Evolutionary conservation across 2,888 invertebrate species (phyloP).

Genomic region (Noctua comes): DNA sequence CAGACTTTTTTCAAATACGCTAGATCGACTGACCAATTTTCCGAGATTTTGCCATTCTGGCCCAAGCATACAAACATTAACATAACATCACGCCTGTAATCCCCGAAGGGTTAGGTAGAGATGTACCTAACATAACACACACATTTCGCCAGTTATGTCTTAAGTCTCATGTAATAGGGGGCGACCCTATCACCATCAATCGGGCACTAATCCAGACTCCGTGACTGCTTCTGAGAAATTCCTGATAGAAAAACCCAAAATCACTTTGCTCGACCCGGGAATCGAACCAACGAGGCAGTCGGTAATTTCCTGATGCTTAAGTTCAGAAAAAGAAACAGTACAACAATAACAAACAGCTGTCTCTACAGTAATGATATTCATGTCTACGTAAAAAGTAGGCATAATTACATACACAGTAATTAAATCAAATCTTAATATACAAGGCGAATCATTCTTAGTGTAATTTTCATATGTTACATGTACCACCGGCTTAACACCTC

Average conservation of each 20-base stretch:
- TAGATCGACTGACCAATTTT: too few relatives aligned
- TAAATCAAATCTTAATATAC: neutral
- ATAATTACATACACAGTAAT: conserved; percentile 1
- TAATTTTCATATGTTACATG: conserved; percentile 16
- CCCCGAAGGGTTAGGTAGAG: neutral
- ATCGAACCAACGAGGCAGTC: neutral
- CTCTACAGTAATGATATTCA: conserved; percentile 5
- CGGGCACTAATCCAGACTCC: too few relatives aligned
- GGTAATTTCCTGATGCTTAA: neutral
- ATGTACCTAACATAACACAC: too few relatives aligned
- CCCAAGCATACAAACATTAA: neutral
- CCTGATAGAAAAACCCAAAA: too few relatives aligned
- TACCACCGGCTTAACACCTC: conserved; percentile 5
- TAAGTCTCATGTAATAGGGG: too few relatives aligned
- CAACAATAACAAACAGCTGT: neutral
- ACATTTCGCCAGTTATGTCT: too few relatives aligned
- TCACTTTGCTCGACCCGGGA: neutral
- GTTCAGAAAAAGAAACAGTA: neutral
- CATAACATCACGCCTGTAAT: neutral
- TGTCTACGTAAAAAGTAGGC: neutral
- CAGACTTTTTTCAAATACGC: neutral
- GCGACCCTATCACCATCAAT: too few relatives aligned
- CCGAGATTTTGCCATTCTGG: neutral
- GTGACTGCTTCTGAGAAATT: too few relatives aligned
- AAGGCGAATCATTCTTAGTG: neutral